Base-by-base conservation (phyloP, 2,888 invertebrate genomes). In the Leucoma salicis region DNA sequence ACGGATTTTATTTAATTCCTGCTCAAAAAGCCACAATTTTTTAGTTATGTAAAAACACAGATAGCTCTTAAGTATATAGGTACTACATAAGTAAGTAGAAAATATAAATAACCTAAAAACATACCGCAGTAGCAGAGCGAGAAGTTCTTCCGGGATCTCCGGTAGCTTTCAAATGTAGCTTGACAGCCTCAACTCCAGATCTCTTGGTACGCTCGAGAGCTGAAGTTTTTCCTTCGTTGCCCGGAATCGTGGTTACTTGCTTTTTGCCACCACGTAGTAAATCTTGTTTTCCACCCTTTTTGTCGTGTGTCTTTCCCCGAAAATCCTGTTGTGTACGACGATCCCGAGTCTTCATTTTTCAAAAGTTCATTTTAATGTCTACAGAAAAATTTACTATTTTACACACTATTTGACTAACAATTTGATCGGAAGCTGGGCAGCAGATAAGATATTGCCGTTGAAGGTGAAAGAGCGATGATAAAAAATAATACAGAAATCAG, bases 121-220 rank as follows among this genome's bases (percentile, higher is more conserved):
- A 57, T 76, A 89, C 89, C 66, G 89, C 54, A 38, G 87, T 84
- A 11, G 89, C 89, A 41, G 89, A 89, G 42, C 89, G 77, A 10
- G 89, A 89, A 11, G 82, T 74, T 42, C 89, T 74, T n/a, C 89
- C 89, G 11, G 82, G 85, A 41, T 78, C 75, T 21, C 88, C 88
- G 2, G 88, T 87, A 15, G 65, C 64, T 52, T 87, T 46, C 27
- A 87, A 66, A 54, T 89, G 84, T 31, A 89, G 63, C 57, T 86
- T 88, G 11, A 89, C 89, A 21, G 89, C 89, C 14, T 87, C 89
- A 27, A 87, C 62, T 1, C 89, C 89, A 7, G 89, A 88, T 33
- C 89, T 70, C 61, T 89, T 89, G 13, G 53, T 53, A 11, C 78
- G 75, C 12, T 66, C 63, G 13, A 72, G 61, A 1, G 57, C 64